phyloP scores from a whole-genome alignment of 2,888 invertebrate genomes.

The Microctonus aethiopoides region DNA sequence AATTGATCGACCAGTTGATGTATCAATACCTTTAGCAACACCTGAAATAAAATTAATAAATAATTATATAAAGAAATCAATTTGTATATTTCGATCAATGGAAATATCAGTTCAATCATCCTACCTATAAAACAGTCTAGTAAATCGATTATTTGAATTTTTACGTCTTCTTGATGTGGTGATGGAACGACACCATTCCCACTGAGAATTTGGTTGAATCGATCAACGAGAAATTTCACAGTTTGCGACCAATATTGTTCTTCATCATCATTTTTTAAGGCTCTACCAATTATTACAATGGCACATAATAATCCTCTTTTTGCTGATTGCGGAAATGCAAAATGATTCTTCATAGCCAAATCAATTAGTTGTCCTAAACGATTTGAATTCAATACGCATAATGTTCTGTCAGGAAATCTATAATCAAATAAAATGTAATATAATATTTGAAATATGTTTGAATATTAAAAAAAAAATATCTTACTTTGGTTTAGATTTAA shows the following conservation, averaged over 20 bases:
- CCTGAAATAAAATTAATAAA: conserved; percentile 65
- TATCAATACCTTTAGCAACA: conserved; percentile 74
- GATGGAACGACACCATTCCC: conserved; percentile 70
- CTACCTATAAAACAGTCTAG: conserved; percentile 78
- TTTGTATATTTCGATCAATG: neutral
- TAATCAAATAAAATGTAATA: conserved; percentile 21
- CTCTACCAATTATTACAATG: conserved; percentile 76
- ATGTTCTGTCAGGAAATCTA: conserved; percentile 63
- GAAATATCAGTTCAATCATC: neutral
- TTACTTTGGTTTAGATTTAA: conserved; percentile 70
- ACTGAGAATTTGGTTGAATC: conserved; percentile 70
- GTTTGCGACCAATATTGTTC: conserved; percentile 53
- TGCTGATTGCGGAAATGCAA: conserved; percentile 71
- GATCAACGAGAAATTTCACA: conserved; percentile 69
- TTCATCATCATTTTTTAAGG: conserved; percentile 59
- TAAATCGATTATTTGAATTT: conserved; percentile 78
- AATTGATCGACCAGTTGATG: conserved; percentile 67
- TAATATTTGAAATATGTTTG: conserved; percentile 24
- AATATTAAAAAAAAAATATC: conserved; percentile 39
- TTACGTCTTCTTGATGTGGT: conserved; percentile 74
- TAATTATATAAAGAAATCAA: neutral
- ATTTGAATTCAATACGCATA: conserved; percentile 71
- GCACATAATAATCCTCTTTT: conserved; percentile 79
- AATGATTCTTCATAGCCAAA: conserved; percentile 69
- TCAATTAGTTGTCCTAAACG: conserved; percentile 70